Evolutionary conservation across 2,797 vertebrate genomes (phyloP), one percentile per base, ranked within the genome.

Genomic region (Avahi laniger): DNA sequence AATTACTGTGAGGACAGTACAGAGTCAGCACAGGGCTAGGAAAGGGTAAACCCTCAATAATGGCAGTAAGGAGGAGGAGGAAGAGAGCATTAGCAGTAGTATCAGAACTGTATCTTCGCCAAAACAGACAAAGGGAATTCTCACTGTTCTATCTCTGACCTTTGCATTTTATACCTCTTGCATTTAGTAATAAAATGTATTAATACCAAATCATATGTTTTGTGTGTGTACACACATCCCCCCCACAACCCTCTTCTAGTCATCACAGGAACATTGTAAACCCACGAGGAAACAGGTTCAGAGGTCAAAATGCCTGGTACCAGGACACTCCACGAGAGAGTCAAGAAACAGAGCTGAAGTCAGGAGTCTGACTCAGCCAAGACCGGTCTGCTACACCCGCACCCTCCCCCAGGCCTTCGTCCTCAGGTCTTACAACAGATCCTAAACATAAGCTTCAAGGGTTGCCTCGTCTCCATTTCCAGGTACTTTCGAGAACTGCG

Each of bases 31-130:
- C 1, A 2, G 43, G 54, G 17, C 35, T 67, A 11, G 63, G 54
- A 26, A 59, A 59, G 61, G 14, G 18, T 7, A 52, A 84, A 9
- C 2, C n/a, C 41, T 87, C 18, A 2, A 30, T 33, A 24, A 76
- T 0, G 5, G 11, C 1, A 43, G 33, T 4, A 0, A 78, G 59
- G 1, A 50, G 28, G 11, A 50, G 12, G 3, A 52, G 24, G 5
- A 30, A 17, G 4, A 17, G 11, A 57, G 33, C 9, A 48, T 76
- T 24, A 43, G 24, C 33, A 72, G 7, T 5, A n/a, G 4, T 30
- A 5, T 12, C 41, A 54, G 30, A 65, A 92, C 43, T 52, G 1
- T 2, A 7, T 26, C 52, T 63, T 22, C 22, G 13, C 30, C 65
- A 35, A 72, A 80, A 59, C 0, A 9, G 6, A 4, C 38, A 83